A percentile compares a stretch with the other conserved stretches of the same genome.
phyloP scores from a whole-genome alignment of 2,113 vertebrate genomes.

The Anarhynchus alexandrinus region DNA sequence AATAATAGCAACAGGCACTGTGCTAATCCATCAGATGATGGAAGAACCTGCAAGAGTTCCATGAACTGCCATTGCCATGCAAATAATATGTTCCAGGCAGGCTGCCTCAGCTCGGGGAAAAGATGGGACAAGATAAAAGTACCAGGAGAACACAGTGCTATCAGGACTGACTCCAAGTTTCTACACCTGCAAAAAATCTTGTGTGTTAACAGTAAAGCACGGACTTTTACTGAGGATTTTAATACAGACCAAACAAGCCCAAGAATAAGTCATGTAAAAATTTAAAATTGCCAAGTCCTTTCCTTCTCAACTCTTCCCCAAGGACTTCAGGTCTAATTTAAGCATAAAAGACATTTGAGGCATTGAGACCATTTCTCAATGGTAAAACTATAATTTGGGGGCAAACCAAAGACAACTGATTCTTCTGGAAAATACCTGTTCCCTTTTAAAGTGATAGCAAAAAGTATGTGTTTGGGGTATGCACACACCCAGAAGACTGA shows the following conservation, averaged over 20 bases:
- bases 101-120: neutral
- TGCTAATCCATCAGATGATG: neutral
- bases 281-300: neutral
- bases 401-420: neutral
- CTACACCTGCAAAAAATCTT: slow-evolving; percentile 22
- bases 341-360: neutral
- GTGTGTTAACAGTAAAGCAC: neutral
- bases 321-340: neutral
- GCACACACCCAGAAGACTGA: neutral
- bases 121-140: slow-evolving; percentile 9
- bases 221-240: neutral
- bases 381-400: neutral
- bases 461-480: neutral
- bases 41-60: neutral
- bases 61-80: neutral
- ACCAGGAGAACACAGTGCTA: neutral
- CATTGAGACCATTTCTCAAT: neutral
- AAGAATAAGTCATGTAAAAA: neutral
- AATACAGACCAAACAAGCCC: neutral
- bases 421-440: neutral
- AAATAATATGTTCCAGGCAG: slow-evolving; percentile 46
- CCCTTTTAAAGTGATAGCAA: neutral
- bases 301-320: neutral
- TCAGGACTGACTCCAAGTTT: slow-evolving; percentile 35
- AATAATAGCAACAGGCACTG: neutral